Percentiles rank a stretch among this genome's conserved stretches.
Evolutionary conservation across 2,797 vertebrate genomes (phyloP).

Genomic region (Acanthurus lineatus): DNA sequence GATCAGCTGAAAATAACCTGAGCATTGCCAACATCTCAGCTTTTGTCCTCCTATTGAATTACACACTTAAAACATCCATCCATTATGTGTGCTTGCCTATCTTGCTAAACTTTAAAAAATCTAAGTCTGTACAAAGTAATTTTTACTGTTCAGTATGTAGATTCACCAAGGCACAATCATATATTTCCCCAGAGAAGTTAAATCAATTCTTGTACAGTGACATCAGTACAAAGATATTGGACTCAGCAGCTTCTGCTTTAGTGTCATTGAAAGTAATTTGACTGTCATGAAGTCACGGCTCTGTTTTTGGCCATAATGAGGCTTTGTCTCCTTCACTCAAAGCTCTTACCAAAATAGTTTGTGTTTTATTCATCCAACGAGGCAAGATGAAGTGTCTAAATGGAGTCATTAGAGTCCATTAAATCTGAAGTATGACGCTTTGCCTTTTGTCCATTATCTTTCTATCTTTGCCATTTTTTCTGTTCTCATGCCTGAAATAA

Average conservation of each 20-base stretch:
- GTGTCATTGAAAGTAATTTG: slow-evolving; percentile 62
- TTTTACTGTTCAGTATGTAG: not conserved
- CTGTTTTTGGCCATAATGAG: slow-evolving; percentile 65
- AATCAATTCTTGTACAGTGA: slow-evolving; percentile 9
- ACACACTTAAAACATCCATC: slow-evolving; percentile 25
- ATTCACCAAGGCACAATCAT: not conserved
- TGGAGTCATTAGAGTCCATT: slow-evolving; percentile 78
- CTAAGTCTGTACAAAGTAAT: slow-evolving; percentile 9
- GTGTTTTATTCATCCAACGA: slow-evolving; percentile 66
- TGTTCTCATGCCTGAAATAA: slow-evolving; percentile 24
- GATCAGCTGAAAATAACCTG: slow-evolving; percentile 49
- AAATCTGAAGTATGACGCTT: slow-evolving; percentile 71
- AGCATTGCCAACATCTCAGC: slow-evolving; percentile 16
- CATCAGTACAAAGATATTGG: slow-evolving; percentile 43
- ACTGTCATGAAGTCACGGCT: slow-evolving; percentile 64
- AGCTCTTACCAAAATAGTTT: slow-evolving; percentile 76
- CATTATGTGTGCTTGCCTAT: not conserved
- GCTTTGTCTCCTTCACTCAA: slow-evolving; percentile 57
- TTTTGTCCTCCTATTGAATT: slow-evolving; percentile 52
- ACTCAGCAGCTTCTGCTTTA: slow-evolving; percentile 57
- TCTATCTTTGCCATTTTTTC: slow-evolving; percentile 36
- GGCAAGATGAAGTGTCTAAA: slow-evolving; percentile 76
- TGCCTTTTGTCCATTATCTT: slow-evolving; percentile 58
- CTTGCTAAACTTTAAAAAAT: not conserved
- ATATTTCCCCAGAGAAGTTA: slow-evolving; percentile 15